Evolutionary conservation across 2,797 vertebrate genomes (phyloP).

Genomic region (Champsocephalus gunnari): DNA sequence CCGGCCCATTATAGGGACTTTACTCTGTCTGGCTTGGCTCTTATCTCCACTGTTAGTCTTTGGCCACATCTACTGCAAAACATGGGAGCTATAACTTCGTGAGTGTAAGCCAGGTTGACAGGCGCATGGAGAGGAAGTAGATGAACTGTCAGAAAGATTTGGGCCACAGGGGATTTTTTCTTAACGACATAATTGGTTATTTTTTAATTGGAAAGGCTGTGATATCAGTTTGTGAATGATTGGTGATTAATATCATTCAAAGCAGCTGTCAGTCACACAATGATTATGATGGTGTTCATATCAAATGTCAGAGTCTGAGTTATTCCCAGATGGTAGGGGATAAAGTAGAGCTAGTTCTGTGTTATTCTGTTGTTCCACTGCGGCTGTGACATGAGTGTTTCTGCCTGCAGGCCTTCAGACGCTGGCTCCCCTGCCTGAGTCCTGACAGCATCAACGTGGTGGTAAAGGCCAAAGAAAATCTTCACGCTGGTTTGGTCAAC

Average conservation of each 20-base stretch:
- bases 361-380: neutral
- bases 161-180: slow-evolving; percentile 18
- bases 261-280: slow-evolving; percentile 1
- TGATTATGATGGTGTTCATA: neutral
- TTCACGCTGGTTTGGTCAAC: slow-evolving; percentile 89
- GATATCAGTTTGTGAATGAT: slow-evolving; percentile 6
- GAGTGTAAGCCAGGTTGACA: slow-evolving; percentile 58
- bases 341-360: neutral
- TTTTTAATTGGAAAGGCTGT: slow-evolving; percentile 19
- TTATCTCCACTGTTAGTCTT: slow-evolving; percentile 52
- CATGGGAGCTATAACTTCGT: slow-evolving; percentile 24
- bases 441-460: slow-evolving; percentile 90
- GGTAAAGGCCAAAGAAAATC: slow-evolving; percentile 89
- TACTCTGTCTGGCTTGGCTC: slow-evolving; percentile 46
- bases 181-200: slow-evolving; percentile 22
- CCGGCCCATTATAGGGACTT: slow-evolving; percentile 52
- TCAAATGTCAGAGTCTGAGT: neutral
- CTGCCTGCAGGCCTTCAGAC: slow-evolving; percentile 89
- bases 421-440: slow-evolving; percentile 93
- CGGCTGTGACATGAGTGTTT: slow-evolving; percentile 12
- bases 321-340: neutral
- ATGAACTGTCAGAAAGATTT: slow-evolving; percentile 51
- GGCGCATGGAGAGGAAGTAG: slow-evolving; percentile 36
- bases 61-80: slow-evolving; percentile 42
- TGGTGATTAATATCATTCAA: slow-evolving; percentile 2